These are phyloP conservation scores for Sebastes glaucus DNA, from an alignment of 2,797 vertebrate species.

Conservation along the genomic window DNA sequence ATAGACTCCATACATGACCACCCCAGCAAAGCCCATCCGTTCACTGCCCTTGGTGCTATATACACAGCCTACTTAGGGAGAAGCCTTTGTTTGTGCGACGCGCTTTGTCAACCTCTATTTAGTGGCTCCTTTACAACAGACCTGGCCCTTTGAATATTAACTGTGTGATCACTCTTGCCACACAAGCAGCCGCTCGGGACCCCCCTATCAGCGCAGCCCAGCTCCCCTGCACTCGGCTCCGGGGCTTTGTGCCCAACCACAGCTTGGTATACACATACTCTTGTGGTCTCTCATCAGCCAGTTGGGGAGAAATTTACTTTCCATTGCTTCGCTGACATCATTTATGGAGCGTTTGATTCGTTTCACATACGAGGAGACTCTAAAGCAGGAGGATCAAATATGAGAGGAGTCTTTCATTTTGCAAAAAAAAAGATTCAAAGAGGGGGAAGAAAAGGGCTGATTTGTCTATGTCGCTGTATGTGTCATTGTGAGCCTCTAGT, in stretches of 20 bases:
- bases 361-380: conserved; percentile 47
- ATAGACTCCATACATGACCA: conserved; percentile 78
- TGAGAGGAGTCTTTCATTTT: conserved; percentile 10
- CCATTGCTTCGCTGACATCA: conserved; percentile 47
- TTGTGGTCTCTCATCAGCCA: conserved; percentile 48
- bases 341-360: conserved; percentile 47
- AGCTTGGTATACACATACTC: conserved; percentile 51
- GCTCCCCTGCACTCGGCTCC: conserved; percentile 48
- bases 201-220: conserved; percentile 49
- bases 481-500: conserved; percentile 63
- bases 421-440: not conserved
- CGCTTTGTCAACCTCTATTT: conserved; percentile 84
- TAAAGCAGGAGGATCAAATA: not conserved
- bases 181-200: conserved; percentile 77
- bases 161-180: conserved; percentile 85
- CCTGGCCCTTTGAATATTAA: conserved; percentile 84
- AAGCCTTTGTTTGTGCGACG: conserved; percentile 76
- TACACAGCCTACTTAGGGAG: conserved; percentile 79
- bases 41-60: conserved; percentile 68
- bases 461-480: conserved; percentile 41
- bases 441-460: conserved; percentile 21
- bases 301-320: conserved; percentile 40
- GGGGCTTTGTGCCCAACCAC: conserved; percentile 64
- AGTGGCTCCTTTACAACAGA: conserved; percentile 80
- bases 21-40: conserved; percentile 67